Evolutionary conservation across 2,888 invertebrate genomes (phyloP).

Genomic region (Idaea aversata): DNA sequence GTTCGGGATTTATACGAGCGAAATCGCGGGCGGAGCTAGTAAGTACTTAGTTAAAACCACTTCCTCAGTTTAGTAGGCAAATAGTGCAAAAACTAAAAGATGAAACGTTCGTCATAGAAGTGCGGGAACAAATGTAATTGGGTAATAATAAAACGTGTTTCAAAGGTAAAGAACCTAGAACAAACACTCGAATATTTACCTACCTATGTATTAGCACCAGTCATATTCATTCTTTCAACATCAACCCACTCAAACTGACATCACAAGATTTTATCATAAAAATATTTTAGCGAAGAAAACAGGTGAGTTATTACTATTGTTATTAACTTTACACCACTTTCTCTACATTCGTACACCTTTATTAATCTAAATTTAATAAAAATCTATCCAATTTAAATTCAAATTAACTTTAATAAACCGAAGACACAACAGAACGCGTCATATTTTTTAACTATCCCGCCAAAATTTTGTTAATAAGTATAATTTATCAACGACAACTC

Average conservation of each 20-base stretch:
- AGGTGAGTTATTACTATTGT: no score
- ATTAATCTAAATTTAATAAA: no score
- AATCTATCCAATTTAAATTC: no score
- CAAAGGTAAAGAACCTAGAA: neutral
- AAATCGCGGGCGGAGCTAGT: no score
- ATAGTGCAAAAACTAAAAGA: neutral
- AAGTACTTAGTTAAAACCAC: neutral
- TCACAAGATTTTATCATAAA: neutral
- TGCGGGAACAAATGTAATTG: neutral
- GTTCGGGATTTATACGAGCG: no score
- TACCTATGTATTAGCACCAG: neutral
- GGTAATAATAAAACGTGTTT: conserved; percentile 8
- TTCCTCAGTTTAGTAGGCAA: neutral
- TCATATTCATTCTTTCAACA: neutral
- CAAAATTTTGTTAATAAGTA: neutral
- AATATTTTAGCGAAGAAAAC: neutral
- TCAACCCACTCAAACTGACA: neutral
- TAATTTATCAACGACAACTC: neutral
- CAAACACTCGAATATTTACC: neutral
- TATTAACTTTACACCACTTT: no score
- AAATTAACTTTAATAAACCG: no score
- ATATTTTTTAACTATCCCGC: neutral
- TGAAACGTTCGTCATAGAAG: neutral
- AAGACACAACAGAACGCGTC: no score
- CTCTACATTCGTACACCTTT: no score